phyloP scores from a whole-genome alignment of 2,888 invertebrate genomes.

The Isoperla grammatica region DNA sequence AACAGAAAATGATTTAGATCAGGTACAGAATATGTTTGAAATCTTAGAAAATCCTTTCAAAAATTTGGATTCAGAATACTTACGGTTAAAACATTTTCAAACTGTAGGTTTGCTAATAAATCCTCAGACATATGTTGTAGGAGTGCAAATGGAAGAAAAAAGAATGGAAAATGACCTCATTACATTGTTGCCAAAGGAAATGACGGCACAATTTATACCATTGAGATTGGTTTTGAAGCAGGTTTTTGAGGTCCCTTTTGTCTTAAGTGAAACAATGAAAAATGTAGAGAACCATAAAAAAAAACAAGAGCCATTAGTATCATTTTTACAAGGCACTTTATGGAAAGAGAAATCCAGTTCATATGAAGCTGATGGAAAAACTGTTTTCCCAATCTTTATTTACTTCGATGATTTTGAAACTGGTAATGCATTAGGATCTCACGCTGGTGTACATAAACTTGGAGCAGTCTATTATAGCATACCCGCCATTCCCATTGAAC shows the following conservation, averaged over 20 bases:
- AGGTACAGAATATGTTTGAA: background rate
- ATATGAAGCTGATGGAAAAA: background rate
- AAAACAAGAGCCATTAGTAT: too few relatives aligned
- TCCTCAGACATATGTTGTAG: conserved; percentile 22
- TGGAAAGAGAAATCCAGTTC: background rate
- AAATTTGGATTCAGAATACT: conserved; percentile 27
- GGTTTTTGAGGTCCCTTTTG: conserved; percentile 1
- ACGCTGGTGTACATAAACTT: conserved; percentile 22
- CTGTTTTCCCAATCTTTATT: conserved; percentile 1
- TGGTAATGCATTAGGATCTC: conserved; percentile 18
- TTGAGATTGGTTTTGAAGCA: background rate
- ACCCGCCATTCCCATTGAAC: conserved; percentile 24
- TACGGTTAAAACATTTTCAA: conserved; percentile 26
- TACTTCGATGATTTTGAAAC: conserved; percentile 15
- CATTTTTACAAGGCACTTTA: too few relatives aligned
- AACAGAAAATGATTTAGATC: background rate
- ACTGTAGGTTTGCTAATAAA: conserved; percentile 22
- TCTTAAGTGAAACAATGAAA: background rate
- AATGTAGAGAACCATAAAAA: background rate
- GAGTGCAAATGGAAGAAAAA: background rate
- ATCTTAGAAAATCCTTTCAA: conserved; percentile 11
- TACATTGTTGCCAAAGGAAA: background rate
- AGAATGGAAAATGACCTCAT: background rate
- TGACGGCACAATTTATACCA: background rate
- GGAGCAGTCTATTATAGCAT: conserved; percentile 23